Percentiles rank a stretch among this genome's conserved stretches.
phyloP scores from a whole-genome alignment of 2,888 invertebrate species.

The Himalopsyche anomala region DNA sequence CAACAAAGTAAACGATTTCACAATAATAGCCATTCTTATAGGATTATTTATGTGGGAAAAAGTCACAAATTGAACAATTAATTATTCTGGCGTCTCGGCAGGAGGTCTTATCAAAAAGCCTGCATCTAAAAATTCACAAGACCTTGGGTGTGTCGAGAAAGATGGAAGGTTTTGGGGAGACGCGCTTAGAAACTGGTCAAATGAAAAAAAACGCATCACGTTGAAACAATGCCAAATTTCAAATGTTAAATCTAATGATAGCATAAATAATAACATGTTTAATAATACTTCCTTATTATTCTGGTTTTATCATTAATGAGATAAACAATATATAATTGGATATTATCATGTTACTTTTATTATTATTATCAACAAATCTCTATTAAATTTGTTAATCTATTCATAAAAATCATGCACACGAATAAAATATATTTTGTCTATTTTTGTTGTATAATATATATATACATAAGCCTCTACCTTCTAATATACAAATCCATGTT shows the following conservation, averaged over 20 bases:
- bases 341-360: too few relatives aligned
- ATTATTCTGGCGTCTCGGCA: background rate
- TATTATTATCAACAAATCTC: too few relatives aligned
- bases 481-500: too few relatives aligned
- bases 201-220: background rate
- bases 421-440: too few relatives aligned
- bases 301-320: too few relatives aligned
- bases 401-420: too few relatives aligned
- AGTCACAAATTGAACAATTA: slow-evolving; percentile 37
- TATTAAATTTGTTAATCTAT: too few relatives aligned
- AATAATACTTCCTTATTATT: slow-evolving; percentile 10
- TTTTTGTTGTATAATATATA: too few relatives aligned
- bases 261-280: background rate
- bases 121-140: slow-evolving; percentile 42
- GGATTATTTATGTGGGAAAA: slow-evolving; percentile 31
- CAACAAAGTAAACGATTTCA: slow-evolving; percentile 32
- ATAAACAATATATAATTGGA: too few relatives aligned
- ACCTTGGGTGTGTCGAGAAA: slow-evolving; percentile 27
- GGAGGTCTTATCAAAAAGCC: slow-evolving; percentile 18
- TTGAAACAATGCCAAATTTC: slow-evolving; percentile 1
- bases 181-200: slow-evolving; percentile 3
- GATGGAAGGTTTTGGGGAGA: slow-evolving; percentile 23
- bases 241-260: slow-evolving; percentile 19
- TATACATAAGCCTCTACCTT: too few relatives aligned
- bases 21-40: slow-evolving; percentile 36